A percentile compares a stretch with the other conserved stretches of the same genome.
Conservation (phyloP, 37 sponge, comb jelly and placozoan genomes). For the Amphimedon queenslandica region DNA sequence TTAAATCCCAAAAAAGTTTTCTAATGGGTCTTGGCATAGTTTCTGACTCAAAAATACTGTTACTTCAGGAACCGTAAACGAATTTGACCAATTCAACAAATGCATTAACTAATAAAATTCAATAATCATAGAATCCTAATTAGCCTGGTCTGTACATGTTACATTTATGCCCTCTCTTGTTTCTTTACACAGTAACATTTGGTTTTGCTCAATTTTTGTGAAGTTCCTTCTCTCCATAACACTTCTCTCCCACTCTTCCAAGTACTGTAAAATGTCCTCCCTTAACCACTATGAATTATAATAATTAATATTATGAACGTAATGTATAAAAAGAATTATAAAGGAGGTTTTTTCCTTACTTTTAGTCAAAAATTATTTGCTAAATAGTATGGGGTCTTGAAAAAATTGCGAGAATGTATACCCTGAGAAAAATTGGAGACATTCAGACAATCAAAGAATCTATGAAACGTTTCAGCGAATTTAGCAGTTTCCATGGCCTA, state of each 20-base stretch:
- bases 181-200: neutral
- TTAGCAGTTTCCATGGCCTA: slow-evolving; percentile 8
- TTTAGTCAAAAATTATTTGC: slow-evolving; percentile 6
- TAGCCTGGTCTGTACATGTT: neutral
- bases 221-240: neutral
- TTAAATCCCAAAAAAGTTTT: too few relatives aligned
- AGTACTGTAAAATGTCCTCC: neutral
- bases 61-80: neutral
- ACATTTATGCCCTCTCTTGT: neutral
- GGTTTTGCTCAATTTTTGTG: neutral
- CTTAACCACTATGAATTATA: neutral
- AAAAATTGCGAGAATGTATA: neutral
- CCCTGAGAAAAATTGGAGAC: slow-evolving; percentile 13
- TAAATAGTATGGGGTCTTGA: slow-evolving; percentile 3
- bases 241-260: slow-evolving; percentile 18
- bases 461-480: slow-evolving; percentile 10
- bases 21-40: too few relatives aligned
- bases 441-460: slow-evolving; percentile 50
- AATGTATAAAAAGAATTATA: neutral
- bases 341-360: neutral
- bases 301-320: neutral
- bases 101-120: neutral
- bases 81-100: slow-evolving; percentile 6
- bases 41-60: slow-evolving; percentile 23
- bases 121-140: neutral